These are phyloP conservation scores for Dasysyrphus tricinctus DNA, from an alignment of 2,888 invertebrate genomes.

Conservation along the genomic window DNA sequence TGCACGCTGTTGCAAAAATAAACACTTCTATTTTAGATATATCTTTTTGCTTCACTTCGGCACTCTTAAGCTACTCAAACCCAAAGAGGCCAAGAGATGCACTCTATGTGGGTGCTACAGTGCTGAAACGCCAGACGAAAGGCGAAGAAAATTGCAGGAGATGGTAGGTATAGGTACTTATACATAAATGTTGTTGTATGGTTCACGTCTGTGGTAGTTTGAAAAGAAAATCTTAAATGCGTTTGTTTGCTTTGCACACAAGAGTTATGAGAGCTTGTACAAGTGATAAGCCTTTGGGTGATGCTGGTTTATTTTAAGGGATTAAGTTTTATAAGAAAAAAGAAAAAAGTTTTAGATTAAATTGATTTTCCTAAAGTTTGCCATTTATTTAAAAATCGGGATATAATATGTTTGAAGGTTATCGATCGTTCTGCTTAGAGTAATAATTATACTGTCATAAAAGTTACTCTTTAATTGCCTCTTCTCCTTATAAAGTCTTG, in stretches of 20 bases:
- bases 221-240: conserved; percentile 58
- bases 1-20: conserved; percentile 53
- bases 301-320: conserved; percentile 22
- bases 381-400: not conserved
- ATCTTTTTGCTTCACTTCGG: conserved; percentile 49
- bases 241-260: conserved; percentile 46
- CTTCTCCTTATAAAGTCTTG: too few species aligned
- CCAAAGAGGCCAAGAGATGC: conserved; percentile 36
- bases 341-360: not conserved
- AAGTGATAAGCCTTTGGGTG: conserved; percentile 30
- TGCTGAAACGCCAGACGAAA: conserved; percentile 35
- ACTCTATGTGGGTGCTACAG: conserved; percentile 36
- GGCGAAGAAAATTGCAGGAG: conserved; percentile 35
- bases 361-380: not conserved
- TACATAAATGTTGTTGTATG: not conserved
- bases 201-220: conserved; percentile 28
- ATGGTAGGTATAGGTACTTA: not conserved
- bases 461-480: too few species aligned
- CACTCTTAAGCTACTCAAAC: conserved; percentile 46
- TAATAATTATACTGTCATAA: too few species aligned
- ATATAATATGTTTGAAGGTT: too few species aligned
- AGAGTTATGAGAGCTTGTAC: conserved; percentile 33
- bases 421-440: too few species aligned
- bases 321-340: conserved; percentile 4
- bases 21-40: conserved; percentile 47